These are phyloP conservation scores for Drosophila bifasciata DNA, from an alignment of 1,140 invertebrate species.

Conservation along the genomic window DNA sequence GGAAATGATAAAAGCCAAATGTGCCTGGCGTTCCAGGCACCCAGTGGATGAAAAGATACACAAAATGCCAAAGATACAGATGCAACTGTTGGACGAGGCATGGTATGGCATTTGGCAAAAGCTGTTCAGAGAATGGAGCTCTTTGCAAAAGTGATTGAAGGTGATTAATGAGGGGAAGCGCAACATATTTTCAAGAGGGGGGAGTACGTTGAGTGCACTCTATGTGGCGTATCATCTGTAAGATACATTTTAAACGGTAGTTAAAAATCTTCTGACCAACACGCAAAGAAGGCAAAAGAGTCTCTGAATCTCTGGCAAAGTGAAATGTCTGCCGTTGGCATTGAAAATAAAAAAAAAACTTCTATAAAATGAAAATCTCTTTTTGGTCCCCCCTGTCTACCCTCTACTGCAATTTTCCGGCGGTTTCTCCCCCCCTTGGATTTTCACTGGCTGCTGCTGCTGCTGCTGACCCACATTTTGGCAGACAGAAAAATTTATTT, in stretches of 20 bases:
- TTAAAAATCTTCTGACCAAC: slow-evolving; percentile 25
- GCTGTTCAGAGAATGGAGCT: slow-evolving; percentile 10
- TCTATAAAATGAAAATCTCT: slow-evolving; percentile 5
- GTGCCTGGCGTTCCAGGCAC: slow-evolving; percentile 44
- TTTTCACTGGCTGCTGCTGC: neutral
- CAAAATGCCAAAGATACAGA: slow-evolving; percentile 20
- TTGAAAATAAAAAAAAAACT: slow-evolving; percentile 32
- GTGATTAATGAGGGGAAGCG: slow-evolving; percentile 52
- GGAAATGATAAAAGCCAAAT: slow-evolving; percentile 71
- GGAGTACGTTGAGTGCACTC: neutral
- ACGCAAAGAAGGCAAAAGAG: slow-evolving; percentile 20
- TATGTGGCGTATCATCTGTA: slow-evolving; percentile 1
- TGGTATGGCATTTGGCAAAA: slow-evolving; percentile 30
- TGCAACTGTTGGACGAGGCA: slow-evolving; percentile 4
- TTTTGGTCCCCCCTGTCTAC: no score
- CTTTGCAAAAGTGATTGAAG: slow-evolving; percentile 46
- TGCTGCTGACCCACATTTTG: slow-evolving; percentile 37
- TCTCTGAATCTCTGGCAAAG: slow-evolving; percentile 4
- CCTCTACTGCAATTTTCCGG: no score
- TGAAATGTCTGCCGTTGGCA: slow-evolving; percentile 44
- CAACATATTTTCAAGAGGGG: neutral
- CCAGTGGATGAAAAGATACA: neutral
- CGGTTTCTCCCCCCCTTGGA: no score
- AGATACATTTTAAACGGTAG: slow-evolving; percentile 37
- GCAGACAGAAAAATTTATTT: slow-evolving; percentile 53